These are phyloP conservation scores for Microcebus murinus DNA, from an alignment of 2,113 vertebrate species.

Conservation along the genomic window DNA sequence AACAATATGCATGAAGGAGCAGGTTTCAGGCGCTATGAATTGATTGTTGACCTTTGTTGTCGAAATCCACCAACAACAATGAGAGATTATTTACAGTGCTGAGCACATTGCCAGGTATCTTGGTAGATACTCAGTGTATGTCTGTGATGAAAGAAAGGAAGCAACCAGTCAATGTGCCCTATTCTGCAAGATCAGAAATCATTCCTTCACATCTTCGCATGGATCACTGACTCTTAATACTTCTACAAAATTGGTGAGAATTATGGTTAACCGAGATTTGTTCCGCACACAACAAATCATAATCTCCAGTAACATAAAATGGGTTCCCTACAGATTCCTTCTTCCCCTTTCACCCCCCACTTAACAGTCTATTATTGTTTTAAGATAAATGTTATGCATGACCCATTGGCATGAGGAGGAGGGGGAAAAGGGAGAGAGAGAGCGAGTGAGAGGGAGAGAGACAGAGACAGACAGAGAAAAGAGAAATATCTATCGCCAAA, in stretches of 20 bases:
- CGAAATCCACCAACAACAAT: background rate
- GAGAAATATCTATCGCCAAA: background rate
- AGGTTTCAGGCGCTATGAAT: background rate
- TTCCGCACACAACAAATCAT: background rate
- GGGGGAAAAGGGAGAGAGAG: background rate
- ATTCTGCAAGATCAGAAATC: background rate
- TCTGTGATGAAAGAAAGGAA: background rate
- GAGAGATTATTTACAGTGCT: background rate
- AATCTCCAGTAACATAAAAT: background rate
- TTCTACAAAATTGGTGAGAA: background rate
- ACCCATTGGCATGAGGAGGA: background rate
- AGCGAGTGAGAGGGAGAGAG: no score
- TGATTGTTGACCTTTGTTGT: background rate
- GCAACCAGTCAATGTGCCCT: no score
- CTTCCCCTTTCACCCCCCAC: background rate
- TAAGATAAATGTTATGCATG: background rate
- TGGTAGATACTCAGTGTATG: fast-evolving
- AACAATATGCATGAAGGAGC: background rate
- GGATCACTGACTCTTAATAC: background rate
- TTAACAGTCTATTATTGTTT: background rate
- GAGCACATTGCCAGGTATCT: background rate
- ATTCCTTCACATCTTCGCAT: background rate
- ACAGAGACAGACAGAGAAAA: background rate
- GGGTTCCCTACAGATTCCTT: background rate
- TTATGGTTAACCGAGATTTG: background rate